phyloP scores from a whole-genome alignment of 30 jellyfish, hydroid and myxozoan genomes.

The Hydractinia symbiolongicarpus region DNA sequence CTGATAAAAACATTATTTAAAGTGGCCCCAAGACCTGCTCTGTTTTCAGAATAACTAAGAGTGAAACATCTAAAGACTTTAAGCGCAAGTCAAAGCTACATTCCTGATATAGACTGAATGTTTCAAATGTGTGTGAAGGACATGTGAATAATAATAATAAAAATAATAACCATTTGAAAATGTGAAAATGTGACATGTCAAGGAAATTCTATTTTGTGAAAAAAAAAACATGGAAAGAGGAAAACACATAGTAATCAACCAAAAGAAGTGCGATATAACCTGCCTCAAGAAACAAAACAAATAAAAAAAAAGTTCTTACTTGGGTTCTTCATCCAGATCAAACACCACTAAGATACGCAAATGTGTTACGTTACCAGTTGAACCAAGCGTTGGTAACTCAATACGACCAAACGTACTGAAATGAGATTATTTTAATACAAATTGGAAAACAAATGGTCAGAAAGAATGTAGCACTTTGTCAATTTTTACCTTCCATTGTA shows the following conservation, averaged over 20 bases:
- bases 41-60: too few species aligned
- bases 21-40: too few species aligned
- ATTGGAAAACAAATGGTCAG: not conserved
- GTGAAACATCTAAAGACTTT: too few species aligned
- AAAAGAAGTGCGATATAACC: not conserved
- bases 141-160: too few species aligned
- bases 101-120: too few species aligned
- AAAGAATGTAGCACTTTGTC: not conserved
- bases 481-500: not conserved
- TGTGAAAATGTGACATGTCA: not conserved
- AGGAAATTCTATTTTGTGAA: not conserved
- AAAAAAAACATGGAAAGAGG: not conserved
- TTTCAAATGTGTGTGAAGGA: too few species aligned
- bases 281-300: not conserved
- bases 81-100: too few species aligned
- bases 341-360: not conserved
- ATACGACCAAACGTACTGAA: constrained; percentile 8
- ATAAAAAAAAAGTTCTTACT: not conserved
- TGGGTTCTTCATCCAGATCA: constrained; percentile 5
- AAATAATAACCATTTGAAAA: not conserved
- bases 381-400: constrained; percentile 12
- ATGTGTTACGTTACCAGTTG: not conserved
- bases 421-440: not conserved
- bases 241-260: not conserved
- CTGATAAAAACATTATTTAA: too few species aligned